Percentiles rank a stretch among this genome's conserved stretches.
Conservation (phyloP, 2,797 vertebrate genomes). For the Austrolebias charrua region DNA sequence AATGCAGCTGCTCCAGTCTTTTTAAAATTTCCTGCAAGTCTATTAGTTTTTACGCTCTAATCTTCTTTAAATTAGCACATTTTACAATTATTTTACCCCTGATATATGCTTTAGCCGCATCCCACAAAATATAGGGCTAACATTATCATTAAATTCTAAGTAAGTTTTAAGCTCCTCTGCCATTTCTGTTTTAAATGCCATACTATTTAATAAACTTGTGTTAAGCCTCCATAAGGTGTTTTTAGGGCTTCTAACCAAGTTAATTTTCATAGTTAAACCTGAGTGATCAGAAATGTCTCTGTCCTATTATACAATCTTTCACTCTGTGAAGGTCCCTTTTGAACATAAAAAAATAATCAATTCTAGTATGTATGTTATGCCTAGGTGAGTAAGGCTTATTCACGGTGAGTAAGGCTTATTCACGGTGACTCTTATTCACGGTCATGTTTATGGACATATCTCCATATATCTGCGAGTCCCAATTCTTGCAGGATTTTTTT, state of each 20-base stretch:
- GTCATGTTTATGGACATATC: neutral
- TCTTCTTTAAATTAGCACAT: too few species aligned
- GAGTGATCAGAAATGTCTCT: neutral
- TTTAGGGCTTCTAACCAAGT: neutral
- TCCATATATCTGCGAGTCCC: neutral
- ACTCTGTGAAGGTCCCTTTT: neutral
- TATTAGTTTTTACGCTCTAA: neutral
- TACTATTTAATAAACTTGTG: too few species aligned
- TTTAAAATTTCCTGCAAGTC: neutral
- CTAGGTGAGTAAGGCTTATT: neutral
- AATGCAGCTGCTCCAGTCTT: too few species aligned
- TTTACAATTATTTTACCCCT: too few species aligned
- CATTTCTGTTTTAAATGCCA: too few species aligned
- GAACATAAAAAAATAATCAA: neutral
- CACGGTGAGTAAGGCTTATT: too few species aligned
- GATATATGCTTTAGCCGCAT: too few species aligned
- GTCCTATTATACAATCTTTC: neutral
- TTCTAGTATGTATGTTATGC: neutral
- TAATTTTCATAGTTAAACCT: neutral
- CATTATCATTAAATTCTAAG: too few species aligned
- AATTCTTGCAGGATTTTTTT: neutral
- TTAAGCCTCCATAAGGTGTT: constrained; percentile 4
- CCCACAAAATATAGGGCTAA: too few species aligned
- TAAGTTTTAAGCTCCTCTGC: too few species aligned
- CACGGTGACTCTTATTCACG: too few species aligned